Conservation (phyloP, 2,113 vertebrate species). For the Serilophus lunatus region DNA sequence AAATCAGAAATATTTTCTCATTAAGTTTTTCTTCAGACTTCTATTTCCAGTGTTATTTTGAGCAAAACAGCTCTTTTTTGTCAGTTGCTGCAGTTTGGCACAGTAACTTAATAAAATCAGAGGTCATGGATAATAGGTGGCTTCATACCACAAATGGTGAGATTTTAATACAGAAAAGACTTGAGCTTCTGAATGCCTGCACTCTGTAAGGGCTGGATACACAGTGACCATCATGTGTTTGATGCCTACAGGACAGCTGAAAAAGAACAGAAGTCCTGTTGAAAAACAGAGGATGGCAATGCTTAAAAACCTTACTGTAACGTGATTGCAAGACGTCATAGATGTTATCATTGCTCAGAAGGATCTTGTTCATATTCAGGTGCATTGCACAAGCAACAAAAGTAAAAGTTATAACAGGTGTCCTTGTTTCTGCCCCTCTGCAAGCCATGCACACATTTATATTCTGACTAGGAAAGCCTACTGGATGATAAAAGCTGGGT, state of each 20-base stretch:
- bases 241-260: background rate
- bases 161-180: background rate
- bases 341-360: background rate
- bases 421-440: background rate
- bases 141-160: background rate
- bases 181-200: accelerated
- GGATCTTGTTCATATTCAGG: background rate
- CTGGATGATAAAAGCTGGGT: background rate
- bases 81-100: background rate
- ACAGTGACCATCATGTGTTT: background rate
- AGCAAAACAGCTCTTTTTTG: background rate
- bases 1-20: background rate
- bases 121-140: background rate
- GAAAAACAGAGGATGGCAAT: background rate
- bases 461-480: background rate
- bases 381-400: background rate
- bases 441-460: background rate
- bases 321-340: background rate
- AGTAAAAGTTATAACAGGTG: background rate
- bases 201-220: background rate
- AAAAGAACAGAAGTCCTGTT: background rate
- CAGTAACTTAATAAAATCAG: background rate
- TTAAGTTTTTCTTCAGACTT: background rate
- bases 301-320: background rate
- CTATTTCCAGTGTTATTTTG: background rate